These are phyloP conservation scores for Amyelois transitella DNA, from an alignment of 1,140 invertebrate species.

Conservation along the genomic window DNA sequence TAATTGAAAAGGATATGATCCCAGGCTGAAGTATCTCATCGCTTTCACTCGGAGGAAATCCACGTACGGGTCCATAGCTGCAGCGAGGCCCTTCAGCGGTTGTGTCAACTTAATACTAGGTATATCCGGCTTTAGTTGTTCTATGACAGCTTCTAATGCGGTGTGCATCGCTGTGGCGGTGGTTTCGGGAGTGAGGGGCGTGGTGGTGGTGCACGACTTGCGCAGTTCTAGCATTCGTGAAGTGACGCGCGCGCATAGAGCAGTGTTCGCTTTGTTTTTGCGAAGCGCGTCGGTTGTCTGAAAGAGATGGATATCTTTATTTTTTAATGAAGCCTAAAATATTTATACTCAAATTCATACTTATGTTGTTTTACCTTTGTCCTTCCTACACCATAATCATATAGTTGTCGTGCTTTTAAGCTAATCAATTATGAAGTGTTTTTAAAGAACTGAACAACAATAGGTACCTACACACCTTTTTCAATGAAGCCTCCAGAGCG, in stretches of 20 bases:
- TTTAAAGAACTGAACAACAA: background rate
- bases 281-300: constrained; percentile 59
- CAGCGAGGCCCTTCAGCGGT: constrained; percentile 35
- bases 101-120: constrained; percentile 45
- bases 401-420: too few relatives aligned
- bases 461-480: too few relatives aligned
- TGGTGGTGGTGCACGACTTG: constrained; percentile 53
- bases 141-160: constrained; percentile 45
- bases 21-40: constrained; percentile 53
- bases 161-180: constrained; percentile 57
- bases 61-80: constrained; percentile 40
- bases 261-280: constrained; percentile 47
- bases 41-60: constrained; percentile 59
- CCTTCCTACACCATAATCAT: too few relatives aligned
- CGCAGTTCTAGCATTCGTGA: constrained; percentile 53
- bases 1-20: constrained; percentile 70
- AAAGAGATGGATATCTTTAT: constrained; percentile 9
- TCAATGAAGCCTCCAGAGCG: constrained; percentile 48
- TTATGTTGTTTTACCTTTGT: too few relatives aligned
- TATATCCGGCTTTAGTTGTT: constrained; percentile 55
- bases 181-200: constrained; percentile 54
- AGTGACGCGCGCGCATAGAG: constrained; percentile 42
- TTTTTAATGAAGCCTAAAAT: too few relatives aligned
- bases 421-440: background rate
- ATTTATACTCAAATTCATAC: too few relatives aligned